These are phyloP conservation scores for Formicarius rufipectus DNA, from an alignment of 2,113 vertebrate species.

Conservation along the genomic window DNA sequence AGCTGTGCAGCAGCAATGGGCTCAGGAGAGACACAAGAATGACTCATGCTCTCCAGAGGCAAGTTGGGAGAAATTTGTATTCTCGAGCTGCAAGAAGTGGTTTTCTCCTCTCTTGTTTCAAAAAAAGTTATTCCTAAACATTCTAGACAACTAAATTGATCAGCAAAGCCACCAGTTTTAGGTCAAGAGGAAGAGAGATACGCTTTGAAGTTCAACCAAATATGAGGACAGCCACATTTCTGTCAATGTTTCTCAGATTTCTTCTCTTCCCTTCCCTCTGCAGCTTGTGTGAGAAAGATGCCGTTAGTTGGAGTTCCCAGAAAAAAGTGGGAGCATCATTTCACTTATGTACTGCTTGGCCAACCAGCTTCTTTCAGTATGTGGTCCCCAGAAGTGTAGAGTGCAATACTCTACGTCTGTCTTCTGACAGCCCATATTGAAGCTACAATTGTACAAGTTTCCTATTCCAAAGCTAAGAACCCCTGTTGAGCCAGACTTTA, in stretches of 20 bases:
- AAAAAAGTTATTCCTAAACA: not conserved
- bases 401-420: not conserved
- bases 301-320: not conserved
- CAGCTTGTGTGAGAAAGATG: not conserved
- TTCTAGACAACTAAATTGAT: not conserved
- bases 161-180: not conserved
- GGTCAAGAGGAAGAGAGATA: not conserved
- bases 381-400: not conserved
- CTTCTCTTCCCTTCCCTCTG: not conserved
- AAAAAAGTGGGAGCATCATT: not conserved
- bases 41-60: constrained; percentile 13
- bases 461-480: not conserved
- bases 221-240: not conserved
- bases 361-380: not conserved
- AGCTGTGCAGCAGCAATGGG: not conserved
- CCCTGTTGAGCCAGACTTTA: not conserved
- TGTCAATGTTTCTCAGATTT: not conserved
- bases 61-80: not conserved
- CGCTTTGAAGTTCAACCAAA: not conserved
- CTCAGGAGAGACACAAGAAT: constrained; percentile 44
- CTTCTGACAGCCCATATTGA: not conserved
- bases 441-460: not conserved
- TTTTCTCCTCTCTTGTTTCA: constrained; percentile 3
- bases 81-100: not conserved
- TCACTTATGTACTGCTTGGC: fast-evolving